Percentiles rank a stretch among this genome's conserved stretches.
These are phyloP conservation scores for Acrobasis consociella DNA, from an alignment of 2,888 invertebrate species.

Conservation along the genomic window DNA sequence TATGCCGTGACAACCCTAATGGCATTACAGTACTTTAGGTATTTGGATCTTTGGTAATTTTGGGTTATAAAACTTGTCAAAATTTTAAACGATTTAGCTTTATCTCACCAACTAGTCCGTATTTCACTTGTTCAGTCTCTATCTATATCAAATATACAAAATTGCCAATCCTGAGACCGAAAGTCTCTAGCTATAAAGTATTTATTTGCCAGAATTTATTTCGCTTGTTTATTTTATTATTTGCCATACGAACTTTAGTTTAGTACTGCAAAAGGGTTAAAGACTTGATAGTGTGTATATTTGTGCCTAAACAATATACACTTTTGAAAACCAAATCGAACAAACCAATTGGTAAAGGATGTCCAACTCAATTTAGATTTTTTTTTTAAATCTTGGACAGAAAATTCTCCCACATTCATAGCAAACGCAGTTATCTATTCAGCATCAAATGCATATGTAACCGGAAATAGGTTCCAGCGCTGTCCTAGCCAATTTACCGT, in stretches of 20 bases:
- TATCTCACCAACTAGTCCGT: too few species aligned
- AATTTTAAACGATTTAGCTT: too few species aligned
- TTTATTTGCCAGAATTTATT: too few species aligned
- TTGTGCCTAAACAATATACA: too few species aligned
- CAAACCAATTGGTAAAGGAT: conserved; percentile 1
- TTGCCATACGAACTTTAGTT: too few species aligned
- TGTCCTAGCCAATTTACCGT: conserved; percentile 19
- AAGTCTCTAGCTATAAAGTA: too few species aligned
- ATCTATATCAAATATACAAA: too few species aligned
- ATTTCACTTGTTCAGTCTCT: too few species aligned
- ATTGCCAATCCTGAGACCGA: too few species aligned
- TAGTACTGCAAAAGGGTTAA: not conserved
- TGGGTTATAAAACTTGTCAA: too few species aligned
- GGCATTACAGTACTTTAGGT: not conserved
- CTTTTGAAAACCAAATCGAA: not conserved
- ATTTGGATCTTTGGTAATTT: not conserved
- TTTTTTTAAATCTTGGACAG: not conserved
- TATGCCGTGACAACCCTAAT: not conserved
- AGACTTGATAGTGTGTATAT: not conserved
- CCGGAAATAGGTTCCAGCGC: conserved; percentile 20
- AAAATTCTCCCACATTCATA: not conserved
- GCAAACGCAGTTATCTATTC: conserved; percentile 22
- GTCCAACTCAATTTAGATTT: not conserved
- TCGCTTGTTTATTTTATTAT: too few species aligned
- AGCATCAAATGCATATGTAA: conserved; percentile 22